Conservation (phyloP, 2,113 vertebrate species). For the Ondatra zibethicus region DNA sequence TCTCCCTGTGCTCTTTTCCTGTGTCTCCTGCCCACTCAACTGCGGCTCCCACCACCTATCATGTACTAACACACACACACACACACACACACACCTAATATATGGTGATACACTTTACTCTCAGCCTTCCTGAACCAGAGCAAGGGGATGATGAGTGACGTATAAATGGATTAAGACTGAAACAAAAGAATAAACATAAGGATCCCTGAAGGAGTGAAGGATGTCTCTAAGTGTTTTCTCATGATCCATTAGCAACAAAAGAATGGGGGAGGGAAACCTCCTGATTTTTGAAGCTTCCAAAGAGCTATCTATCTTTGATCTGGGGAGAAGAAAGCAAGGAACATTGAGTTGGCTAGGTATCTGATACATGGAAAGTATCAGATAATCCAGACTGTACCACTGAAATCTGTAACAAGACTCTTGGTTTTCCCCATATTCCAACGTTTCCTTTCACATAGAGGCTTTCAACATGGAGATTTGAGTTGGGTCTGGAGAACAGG, state of each 20-base stretch:
- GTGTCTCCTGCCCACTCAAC: not conserved
- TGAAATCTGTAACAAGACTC: not conserved
- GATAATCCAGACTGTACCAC: not conserved
- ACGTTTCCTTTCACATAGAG: not conserved
- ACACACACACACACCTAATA: not conserved
- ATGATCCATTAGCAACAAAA: not conserved
- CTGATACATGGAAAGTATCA: constrained; percentile 36
- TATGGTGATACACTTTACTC: not conserved
- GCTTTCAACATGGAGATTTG: not conserved
- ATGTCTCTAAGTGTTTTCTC: not conserved
- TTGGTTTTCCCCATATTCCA: not conserved
- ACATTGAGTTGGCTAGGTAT: not conserved
- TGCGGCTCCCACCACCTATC: not conserved
- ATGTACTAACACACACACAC: not conserved
- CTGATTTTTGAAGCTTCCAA: not conserved
- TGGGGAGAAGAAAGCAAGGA: constrained; percentile 1
- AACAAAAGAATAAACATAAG: not conserved
- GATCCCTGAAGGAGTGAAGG: not conserved
- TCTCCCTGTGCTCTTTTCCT: not conserved
- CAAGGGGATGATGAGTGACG: not conserved
- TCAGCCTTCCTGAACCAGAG: not conserved
- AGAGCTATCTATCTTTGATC: not conserved
- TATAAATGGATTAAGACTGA: not conserved
- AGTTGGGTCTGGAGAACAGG: not conserved
- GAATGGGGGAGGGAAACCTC: not conserved